A percentile compares a stretch with the other conserved stretches of the same genome.
These are phyloP conservation scores for Dioctria rufipes DNA, from an alignment of 2,888 invertebrate genomes.

Conservation along the genomic window DNA sequence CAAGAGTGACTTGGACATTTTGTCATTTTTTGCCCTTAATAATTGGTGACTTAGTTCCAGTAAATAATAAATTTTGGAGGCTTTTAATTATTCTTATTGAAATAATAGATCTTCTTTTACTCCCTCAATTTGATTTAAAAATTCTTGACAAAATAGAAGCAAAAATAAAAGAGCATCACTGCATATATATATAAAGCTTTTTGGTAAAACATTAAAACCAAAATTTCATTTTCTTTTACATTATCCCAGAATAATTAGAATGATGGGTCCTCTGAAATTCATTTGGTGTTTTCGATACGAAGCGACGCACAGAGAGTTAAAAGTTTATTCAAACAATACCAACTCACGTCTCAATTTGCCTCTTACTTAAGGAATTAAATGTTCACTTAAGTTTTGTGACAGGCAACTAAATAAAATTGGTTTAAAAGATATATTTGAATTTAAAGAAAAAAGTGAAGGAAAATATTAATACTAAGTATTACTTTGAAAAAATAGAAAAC, in stretches of 20 bases:
- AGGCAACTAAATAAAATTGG: slow-evolving; percentile 4
- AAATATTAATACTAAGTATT: neutral
- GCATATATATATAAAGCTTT: slow-evolving; percentile 46
- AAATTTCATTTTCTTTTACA: slow-evolving; percentile 32
- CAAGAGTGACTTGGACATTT: slow-evolving; percentile 56
- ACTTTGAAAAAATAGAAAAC: neutral
- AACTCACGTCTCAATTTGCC: slow-evolving; percentile 51
- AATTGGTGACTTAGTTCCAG: slow-evolving; percentile 50
- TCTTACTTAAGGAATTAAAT: slow-evolving; percentile 50
- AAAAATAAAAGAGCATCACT: slow-evolving; percentile 44
- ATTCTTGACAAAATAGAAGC: neutral
- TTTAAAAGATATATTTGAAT: no score
- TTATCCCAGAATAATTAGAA: slow-evolving; percentile 50
- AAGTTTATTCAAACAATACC: slow-evolving; percentile 50
- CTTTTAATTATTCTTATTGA: slow-evolving; percentile 8
- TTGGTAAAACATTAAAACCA: slow-evolving; percentile 53
- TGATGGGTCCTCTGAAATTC: slow-evolving; percentile 52
- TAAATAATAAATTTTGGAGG: slow-evolving; percentile 26
- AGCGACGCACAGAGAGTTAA: slow-evolving; percentile 51
- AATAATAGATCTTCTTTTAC: slow-evolving; percentile 30
- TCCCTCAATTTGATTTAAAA: slow-evolving; percentile 1
- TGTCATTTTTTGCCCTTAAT: slow-evolving; percentile 54
- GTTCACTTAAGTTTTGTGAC: slow-evolving; percentile 49
- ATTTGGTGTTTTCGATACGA: slow-evolving; percentile 55
- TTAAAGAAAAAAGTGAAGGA: neutral